phyloP scores from a whole-genome alignment of 2,797 vertebrate genomes.

The Bradypodion ventrale region DNA sequence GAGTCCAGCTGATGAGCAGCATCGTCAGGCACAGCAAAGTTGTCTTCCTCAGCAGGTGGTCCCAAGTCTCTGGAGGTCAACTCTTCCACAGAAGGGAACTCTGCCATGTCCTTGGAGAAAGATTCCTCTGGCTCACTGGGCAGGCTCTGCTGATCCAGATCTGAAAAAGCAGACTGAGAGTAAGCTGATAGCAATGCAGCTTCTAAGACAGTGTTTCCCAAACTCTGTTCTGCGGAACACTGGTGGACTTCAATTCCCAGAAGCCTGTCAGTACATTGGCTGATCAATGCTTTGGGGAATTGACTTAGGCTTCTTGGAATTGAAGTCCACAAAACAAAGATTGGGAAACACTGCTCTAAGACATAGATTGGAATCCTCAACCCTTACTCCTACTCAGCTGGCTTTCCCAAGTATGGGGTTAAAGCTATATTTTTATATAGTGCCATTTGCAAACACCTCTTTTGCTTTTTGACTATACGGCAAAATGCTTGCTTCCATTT shows the following conservation, averaged over 20 bases:
- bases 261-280: no score
- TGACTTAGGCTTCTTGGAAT: no score
- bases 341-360: no score
- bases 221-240: no score
- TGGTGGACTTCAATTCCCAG: no score
- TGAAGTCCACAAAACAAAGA: no score
- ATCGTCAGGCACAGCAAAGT: conserved; percentile 74
- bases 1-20: conserved; percentile 70
- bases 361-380: neutral
- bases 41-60: conserved; percentile 72
- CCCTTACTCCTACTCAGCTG: neutral
- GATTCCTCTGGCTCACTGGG: conserved; percentile 90
- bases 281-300: no score
- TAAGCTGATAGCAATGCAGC: conserved; percentile 19
- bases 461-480: neutral
- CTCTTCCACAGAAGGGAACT: conserved; percentile 87
- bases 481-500: neutral
- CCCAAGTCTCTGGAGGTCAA: conserved; percentile 77
- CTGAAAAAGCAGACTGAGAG: conserved; percentile 73
- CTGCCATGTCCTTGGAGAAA: conserved; percentile 84
- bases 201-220: no score
- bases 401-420: neutral
- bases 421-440: neutral
- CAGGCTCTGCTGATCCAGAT: conserved; percentile 93
- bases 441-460: neutral